Evolutionary conservation across 1,140 invertebrate species (phyloP), one percentile per base, ranked within the genome.

Genomic region (Drosophila truncata): DNA sequence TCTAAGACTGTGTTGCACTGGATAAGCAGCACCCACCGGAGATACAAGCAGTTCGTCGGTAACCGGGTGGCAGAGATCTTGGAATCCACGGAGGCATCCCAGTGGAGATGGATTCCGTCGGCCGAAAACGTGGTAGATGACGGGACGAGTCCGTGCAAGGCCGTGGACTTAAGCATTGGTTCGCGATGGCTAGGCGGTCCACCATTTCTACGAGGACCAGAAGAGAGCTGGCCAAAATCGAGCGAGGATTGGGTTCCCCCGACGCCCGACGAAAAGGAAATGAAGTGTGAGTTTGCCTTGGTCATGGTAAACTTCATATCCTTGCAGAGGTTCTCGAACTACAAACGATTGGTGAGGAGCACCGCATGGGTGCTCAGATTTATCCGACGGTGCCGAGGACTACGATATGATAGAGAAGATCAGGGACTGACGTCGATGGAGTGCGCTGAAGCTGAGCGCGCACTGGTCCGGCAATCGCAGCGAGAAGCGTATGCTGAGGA

Each of bases 251-350:
- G 10, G 41, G 1, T 27, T 9, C 23, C 7, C 6, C 44, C 7
- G 23, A 46, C 13, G 5, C 42, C n/a, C 4, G 18, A 23, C 11
- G 20, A 44, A 23, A 11, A 25, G 2, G 42, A 46, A 2, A 46
- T 47, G 23, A 47, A 47, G 16, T 33, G 29, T 46, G 18, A 46
- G 27, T 60, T 60, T 47, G 44, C 23, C 6, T 14, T 47, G 23
- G 14, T 47, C 23, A 25, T 25, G 23, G 8, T 13, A 3, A 47
- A 47, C 18, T 58, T 25, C 14, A 27, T 27, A 29, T 44, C 57
- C 0, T 16, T 47, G 16, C 25, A 27, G 25, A 49, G 14, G 11
- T 27, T 49, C 5, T 44, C 25, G 9, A 27, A 14, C 7, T 27
- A n/a, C 2, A 49, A 49, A 16, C 39, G 33, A 18, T 18, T 50